phyloP scores from a whole-genome alignment of 2,797 vertebrate genomes.

The Octomys mimax region DNA sequence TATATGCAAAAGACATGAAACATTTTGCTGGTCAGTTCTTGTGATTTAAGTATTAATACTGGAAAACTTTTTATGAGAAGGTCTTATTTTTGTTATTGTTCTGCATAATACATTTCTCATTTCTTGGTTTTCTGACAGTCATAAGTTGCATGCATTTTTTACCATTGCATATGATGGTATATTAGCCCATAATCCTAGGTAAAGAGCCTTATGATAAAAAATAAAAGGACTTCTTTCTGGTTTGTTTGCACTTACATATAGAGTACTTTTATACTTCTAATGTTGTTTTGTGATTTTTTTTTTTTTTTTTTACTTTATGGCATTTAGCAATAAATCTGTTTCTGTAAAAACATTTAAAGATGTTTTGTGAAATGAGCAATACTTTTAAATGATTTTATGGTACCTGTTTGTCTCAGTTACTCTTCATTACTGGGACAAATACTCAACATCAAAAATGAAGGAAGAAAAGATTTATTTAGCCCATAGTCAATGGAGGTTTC shows the following conservation, averaged over 20 bases:
- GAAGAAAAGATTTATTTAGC: too few relatives aligned
- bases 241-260: background rate
- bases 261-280: background rate
- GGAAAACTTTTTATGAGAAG: background rate
- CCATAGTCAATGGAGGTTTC: too few relatives aligned
- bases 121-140: background rate
- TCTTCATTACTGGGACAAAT: too few relatives aligned
- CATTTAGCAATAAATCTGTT: background rate
- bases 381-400: background rate
- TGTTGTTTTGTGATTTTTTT: background rate
- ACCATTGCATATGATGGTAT: background rate
- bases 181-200: background rate
- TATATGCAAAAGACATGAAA: background rate
- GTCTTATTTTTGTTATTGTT: background rate
- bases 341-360: background rate
- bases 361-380: background rate
- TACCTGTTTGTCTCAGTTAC: background rate
- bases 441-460: too few relatives aligned
- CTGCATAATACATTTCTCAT: background rate
- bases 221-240: background rate
- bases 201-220: constrained; percentile 25
- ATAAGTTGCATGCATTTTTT: background rate
- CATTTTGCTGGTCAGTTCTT: background rate
- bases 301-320: background rate
- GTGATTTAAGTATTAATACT: constrained; percentile 22